Evolutionary conservation across 2,113 vertebrate genomes (phyloP), one percentile per base, ranked within the genome.

Genomic region (Bostrychus sinensis): DNA sequence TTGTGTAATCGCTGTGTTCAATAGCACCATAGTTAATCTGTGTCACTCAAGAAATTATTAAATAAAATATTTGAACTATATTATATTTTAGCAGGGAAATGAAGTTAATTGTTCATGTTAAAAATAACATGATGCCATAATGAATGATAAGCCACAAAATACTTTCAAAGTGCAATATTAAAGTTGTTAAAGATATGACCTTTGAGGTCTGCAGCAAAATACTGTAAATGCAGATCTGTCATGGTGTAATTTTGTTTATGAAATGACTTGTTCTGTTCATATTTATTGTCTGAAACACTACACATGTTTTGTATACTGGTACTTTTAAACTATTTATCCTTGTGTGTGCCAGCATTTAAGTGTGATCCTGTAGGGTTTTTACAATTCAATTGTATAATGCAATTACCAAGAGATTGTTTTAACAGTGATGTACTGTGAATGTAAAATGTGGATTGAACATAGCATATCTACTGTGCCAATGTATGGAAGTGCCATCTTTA

Each of bases 271-370:
- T 30, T 5, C 32, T 81, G 64, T 66, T 65, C 1, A 66, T 84
- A 84, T 84, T 85, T 82, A 76, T 84, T 81, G 67, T 77, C 46
- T 79, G 12, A 79, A 82, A 88, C 88, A 90, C 88, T 90, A 90
- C 74, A 81, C 50, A 66, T 38, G 56, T 67, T 87, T 81, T 84
- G 82, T 85, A 56, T 65, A 16, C 65, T 74, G 84, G 78, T 84
- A 85, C 80, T 72, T 61, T 73, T 70, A 32, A 32, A 43, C 45
- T 85, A 79, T 88, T 85, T 81, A 83, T 66, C 78, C 78, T 78
- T 58, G 8, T 73, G 48, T 73, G 50, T 54, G 34, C 70, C 71
- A 62, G 63, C 56, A 64, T 81, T 62, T 75, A 81, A 68, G 60
- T 66, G 37, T 59, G 54, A 23, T 58, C 62, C 72, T 36, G 34